phyloP scores from a whole-genome alignment of 2,113 vertebrate genomes.

The Erinaceus europaeus region DNA sequence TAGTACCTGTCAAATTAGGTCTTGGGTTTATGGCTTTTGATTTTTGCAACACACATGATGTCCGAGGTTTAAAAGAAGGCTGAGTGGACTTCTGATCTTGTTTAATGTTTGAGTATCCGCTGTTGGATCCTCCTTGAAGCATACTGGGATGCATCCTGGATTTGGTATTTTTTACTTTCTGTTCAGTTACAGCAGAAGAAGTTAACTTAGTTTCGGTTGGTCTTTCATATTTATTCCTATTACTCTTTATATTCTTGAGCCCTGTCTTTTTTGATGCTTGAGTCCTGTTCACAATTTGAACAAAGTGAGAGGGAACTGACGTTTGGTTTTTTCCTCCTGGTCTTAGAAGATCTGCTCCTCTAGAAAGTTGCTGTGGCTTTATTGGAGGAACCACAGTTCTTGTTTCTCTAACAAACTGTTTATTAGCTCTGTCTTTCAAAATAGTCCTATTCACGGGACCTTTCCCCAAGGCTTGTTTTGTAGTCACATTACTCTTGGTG shows the following conservation, averaged over 20 bases:
- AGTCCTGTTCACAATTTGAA: neutral
- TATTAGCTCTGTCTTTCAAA: conserved; percentile 41
- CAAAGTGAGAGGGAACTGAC: accelerated
- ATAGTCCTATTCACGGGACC: accelerated
- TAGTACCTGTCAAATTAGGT: neutral
- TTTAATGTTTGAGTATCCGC: neutral
- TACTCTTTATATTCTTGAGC: neutral
- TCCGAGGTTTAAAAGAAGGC: neutral
- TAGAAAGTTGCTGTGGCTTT: conserved; percentile 17
- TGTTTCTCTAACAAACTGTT: neutral
- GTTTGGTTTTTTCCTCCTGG: neutral
- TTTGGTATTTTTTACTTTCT: neutral
- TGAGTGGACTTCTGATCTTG: neutral
- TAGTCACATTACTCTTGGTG: neutral
- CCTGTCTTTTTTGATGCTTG: neutral
- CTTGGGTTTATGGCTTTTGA: neutral
- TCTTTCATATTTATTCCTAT: neutral
- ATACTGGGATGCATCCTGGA: accelerated
- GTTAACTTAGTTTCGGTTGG: neutral
- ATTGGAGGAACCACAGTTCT: neutral
- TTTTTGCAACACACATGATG: neutral
- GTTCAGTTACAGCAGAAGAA: neutral
- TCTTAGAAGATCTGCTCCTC: neutral
- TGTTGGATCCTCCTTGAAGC: neutral
- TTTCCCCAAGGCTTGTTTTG: neutral